A percentile compares a stretch with the other conserved stretches of the same genome.
Conservation (phyloP, 2,888 invertebrate genomes). For the Troglohyphantes excavatus region DNA sequence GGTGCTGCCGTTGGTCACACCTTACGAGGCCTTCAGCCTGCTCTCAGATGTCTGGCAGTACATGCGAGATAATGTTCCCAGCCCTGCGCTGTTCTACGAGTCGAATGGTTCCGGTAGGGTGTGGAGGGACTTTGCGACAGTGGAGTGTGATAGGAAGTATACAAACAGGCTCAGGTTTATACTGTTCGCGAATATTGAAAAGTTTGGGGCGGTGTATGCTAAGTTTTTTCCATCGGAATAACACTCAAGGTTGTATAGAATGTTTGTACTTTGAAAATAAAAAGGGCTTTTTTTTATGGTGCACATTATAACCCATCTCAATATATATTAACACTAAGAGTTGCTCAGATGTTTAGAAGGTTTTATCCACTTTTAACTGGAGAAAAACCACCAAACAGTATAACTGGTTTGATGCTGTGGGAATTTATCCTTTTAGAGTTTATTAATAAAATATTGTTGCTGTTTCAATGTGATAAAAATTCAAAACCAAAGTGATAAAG, state of each 20-base stretch:
- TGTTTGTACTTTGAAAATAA: neutral
- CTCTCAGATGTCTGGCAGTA: conserved; percentile 94
- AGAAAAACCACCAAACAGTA: too few species aligned
- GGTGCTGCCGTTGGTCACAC: conserved; percentile 76
- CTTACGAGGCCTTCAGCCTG: conserved; percentile 88
- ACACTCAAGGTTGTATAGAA: conserved; percentile 3
- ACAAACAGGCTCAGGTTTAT: conserved; percentile 74
- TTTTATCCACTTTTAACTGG: too few species aligned
- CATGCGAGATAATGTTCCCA: conserved; percentile 88
- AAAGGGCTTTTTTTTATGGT: neutral
- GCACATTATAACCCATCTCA: too few species aligned
- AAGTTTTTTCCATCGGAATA: conserved; percentile 65
- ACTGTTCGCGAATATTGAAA: conserved; percentile 76
- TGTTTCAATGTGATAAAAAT: too few species aligned
- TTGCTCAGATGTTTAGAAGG: too few species aligned
- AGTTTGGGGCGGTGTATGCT: conserved; percentile 75
- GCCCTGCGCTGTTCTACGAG: conserved; percentile 74
- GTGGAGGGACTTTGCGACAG: conserved; percentile 72
- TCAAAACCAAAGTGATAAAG: too few species aligned
- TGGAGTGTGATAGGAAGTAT: conserved; percentile 74
- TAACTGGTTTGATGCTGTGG: too few species aligned
- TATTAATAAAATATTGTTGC: too few species aligned
- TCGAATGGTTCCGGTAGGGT: conserved; percentile 35
- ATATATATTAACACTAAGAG: too few species aligned
- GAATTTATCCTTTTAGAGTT: too few species aligned